Evolutionary conservation across 2,888 invertebrate species (phyloP), one percentile per base, ranked within the genome.

Genomic region (Stegana nigrithorax): DNA sequence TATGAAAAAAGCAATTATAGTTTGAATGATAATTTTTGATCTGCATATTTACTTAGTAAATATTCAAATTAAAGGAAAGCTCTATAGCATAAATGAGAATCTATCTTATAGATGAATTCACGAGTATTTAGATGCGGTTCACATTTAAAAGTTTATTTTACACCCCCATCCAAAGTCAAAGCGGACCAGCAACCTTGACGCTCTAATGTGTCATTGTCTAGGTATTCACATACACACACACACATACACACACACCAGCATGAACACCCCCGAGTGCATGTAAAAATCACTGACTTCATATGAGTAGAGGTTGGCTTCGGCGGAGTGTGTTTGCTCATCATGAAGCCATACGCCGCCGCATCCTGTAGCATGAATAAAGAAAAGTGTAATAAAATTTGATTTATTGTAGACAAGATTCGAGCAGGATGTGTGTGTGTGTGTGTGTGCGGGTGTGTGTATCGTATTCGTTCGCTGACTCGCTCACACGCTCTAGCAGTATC

Each of bases 301-400:
- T 61, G 12, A 58, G 42, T 65, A 32, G 65, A 42, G 63, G 10
- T 59, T 47, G 60, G 58, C n/a, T n/a, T n/a, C n/a, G n/a, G n/a
- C n/a, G n/a, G n/a, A n/a, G n/a, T 39, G 59, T 61, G 67, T 65
- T 65, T 64, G 76, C 72, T 78, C 76, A 78, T 76, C 80, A 80
- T 72, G 67, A 71, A 69, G 69, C 80, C 80, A 77, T 76, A 78
- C 80, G 76, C 80, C 76, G 71, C 78, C 75, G 75, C 80, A 77
- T 77, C 78, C 78, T 75, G 78, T 78, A 72, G 78, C 76, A 81
- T 81, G 81, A 83, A 84, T 85, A 84, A 85, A 85, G 84, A 84
- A 85, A 85, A 85, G 82, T 84, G 84, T 85, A 85, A 84, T 84
- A 84, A 84, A 85, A 85, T 85, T 84, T 84, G 85, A 84, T 84